These are phyloP conservation scores for Noctilio leporinus DNA, from an alignment of 2,113 vertebrate genomes.

Conservation along the genomic window DNA sequence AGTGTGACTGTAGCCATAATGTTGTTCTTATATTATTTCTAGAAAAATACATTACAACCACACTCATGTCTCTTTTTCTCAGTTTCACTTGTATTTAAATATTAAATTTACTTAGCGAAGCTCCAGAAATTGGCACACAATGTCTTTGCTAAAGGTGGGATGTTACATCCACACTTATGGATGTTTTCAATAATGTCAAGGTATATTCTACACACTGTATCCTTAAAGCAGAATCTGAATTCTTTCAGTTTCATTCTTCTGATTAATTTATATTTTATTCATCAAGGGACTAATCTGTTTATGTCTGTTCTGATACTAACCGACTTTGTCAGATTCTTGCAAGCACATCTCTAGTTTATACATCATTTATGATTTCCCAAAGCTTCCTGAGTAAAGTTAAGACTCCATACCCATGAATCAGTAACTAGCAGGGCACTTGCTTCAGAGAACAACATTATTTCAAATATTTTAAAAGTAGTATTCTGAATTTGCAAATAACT, in stretches of 20 bases:
- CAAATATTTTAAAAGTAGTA: background rate
- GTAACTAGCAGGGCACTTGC: background rate
- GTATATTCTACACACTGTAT: background rate
- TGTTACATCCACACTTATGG: background rate
- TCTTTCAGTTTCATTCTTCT: conserved; percentile 12
- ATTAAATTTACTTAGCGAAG: background rate
- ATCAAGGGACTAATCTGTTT: conserved; percentile 71
- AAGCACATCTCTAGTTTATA: conserved; percentile 45
- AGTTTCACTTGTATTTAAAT: conserved; percentile 21
- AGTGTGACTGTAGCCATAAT: background rate
- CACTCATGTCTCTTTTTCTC: background rate
- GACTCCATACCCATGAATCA: background rate
- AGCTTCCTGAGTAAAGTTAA: conserved; percentile 27
- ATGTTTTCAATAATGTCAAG: background rate
- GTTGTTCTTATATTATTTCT: background rate
- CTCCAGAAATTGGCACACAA: background rate
- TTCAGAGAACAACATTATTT: background rate
- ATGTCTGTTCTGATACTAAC: conserved; percentile 65
- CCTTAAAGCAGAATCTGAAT: conserved; percentile 42
- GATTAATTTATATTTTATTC: conserved; percentile 72
- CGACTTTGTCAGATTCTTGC: conserved; percentile 62
- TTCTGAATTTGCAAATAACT: conserved; percentile 21
- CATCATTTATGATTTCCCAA: conserved; percentile 62
- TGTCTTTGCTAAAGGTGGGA: background rate
- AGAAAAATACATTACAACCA: background rate